Base-by-base conservation (phyloP, 2,888 invertebrate genomes). In the Xestia rhomboidea region DNA sequence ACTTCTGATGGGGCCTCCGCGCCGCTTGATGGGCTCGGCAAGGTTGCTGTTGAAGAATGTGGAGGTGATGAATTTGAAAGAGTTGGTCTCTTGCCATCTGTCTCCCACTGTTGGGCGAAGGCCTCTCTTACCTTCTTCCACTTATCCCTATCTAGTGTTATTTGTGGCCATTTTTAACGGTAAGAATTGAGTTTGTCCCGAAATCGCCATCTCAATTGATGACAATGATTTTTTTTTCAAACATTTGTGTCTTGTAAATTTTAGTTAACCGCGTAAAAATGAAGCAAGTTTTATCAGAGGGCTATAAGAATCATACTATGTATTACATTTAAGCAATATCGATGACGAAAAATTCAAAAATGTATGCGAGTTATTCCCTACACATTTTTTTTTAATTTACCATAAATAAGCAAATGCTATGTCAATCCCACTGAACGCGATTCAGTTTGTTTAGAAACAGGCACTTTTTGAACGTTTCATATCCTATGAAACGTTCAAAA, bases 1-100 rank as follows among this genome's bases (percentile, higher is more conserved):
- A 89, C 93, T 38, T 94, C 94, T 68, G 89, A 76, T 0, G 95
- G 94, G 5, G 95, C 93, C 85, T 96, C 95, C 34, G 96, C 91
- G 6, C 92, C 96, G 79, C 95, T 95, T 69, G 96, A 95, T 13
- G 95, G 96, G 82, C 96, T 96, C 27, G 96, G 93, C 68, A 95
- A 89, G 0, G 95, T 95, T 41, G 95, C 95, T 95, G 90, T 2
- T 11, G 49, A 38, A 18, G 38, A 76, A 76, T 72, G 15, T 41
- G 64, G 41, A 41, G 41, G n/a, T 41, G 63, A 30, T n/a, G 15
- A 41, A 64, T 24, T 62, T 57, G 30, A 34, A 30, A 30, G 3
- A 21, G 30, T 21, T 60, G 60, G 30, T 60, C 18, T 30, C 8
- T 60, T 30, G 57, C 15, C 7, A 51, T 10, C 51, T 51, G 24